Evolutionary conservation across 2,797 vertebrate species (phyloP).

Genomic region (Periophthalmus magnuspinnatus): DNA sequence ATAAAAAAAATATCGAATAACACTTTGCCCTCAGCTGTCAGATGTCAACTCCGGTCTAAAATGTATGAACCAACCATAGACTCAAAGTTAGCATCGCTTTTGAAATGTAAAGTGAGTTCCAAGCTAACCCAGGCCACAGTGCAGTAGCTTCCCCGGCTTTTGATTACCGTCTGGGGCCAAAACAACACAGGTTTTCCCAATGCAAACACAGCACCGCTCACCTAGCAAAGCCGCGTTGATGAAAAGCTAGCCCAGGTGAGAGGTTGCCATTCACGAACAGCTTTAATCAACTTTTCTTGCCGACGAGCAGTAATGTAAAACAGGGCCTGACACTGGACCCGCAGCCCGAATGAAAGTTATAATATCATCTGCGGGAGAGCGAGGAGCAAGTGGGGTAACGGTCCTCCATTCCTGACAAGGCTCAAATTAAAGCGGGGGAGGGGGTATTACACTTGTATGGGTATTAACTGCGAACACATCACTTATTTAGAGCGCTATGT

Average conservation of each 20-base stretch:
- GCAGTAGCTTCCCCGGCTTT: conserved; percentile 29
- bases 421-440: not conserved
- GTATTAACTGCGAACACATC: too few species aligned
- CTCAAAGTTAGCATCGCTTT: not conserved
- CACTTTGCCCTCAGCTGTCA: not conserved
- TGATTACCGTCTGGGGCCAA: conserved; percentile 56
- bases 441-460: too few species aligned
- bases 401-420: not conserved
- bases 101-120: conserved; percentile 2
- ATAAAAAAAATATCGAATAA: not conserved
- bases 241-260: conserved; percentile 62
- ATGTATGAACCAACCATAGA: not conserved
- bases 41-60: not conserved
- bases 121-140: conserved; percentile 21
- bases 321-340: conserved; percentile 35
- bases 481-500: too few species aligned
- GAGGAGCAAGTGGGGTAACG: conserved; percentile 22
- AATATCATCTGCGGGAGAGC: conserved; percentile 27
- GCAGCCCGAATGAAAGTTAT: conserved; percentile 8
- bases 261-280: conserved; percentile 50
- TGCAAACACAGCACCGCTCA: conserved; percentile 19
- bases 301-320: conserved; percentile 60
- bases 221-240: conserved; percentile 26
- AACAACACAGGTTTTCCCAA: conserved; percentile 35
- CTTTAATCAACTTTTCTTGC: conserved; percentile 71